Conservation (phyloP, 2,797 vertebrate species). For the Peromyscus nudipes region DNA sequence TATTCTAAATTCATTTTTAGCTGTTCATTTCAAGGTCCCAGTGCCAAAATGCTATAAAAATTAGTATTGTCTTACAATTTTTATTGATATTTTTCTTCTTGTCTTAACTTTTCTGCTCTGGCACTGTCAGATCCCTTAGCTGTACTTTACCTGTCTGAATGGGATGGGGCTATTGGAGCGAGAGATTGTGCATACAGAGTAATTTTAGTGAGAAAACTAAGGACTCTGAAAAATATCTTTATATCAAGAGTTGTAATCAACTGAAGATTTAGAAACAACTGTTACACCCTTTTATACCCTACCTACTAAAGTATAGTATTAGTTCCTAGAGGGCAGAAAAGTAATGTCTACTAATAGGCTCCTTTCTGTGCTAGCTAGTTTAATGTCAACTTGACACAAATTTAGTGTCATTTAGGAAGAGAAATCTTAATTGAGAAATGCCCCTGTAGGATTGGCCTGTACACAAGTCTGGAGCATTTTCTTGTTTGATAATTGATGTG, state of each 20-base stretch:
- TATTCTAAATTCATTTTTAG: constrained; percentile 38
- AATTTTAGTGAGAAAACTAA: constrained; percentile 33
- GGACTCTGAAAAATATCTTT: not conserved
- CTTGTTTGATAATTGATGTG: not conserved
- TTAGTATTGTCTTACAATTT: not conserved
- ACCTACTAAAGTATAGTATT: constrained; percentile 22
- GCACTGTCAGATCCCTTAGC: not conserved
- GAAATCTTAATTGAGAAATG: not conserved
- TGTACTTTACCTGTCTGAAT: constrained; percentile 25
- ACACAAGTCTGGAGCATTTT: not conserved
- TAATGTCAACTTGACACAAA: not conserved
- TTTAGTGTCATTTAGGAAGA: not conserved
- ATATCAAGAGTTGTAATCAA: constrained; percentile 36
- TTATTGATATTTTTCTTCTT: constrained; percentile 18
- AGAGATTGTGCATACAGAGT: constrained; percentile 27
- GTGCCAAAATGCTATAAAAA: constrained; percentile 3
- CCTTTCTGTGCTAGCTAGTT: not conserved
- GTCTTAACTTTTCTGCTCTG: not conserved
- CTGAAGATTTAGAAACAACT: not conserved
- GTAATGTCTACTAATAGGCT: not conserved
- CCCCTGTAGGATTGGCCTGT: not conserved
- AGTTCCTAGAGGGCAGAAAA: constrained; percentile 17
- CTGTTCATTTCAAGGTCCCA: not conserved
- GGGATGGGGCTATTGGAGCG: not conserved
- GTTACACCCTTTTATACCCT: not conserved